phyloP scores from a whole-genome alignment of 2,888 invertebrate genomes.

The Eueremaeus valkanovi region DNA sequence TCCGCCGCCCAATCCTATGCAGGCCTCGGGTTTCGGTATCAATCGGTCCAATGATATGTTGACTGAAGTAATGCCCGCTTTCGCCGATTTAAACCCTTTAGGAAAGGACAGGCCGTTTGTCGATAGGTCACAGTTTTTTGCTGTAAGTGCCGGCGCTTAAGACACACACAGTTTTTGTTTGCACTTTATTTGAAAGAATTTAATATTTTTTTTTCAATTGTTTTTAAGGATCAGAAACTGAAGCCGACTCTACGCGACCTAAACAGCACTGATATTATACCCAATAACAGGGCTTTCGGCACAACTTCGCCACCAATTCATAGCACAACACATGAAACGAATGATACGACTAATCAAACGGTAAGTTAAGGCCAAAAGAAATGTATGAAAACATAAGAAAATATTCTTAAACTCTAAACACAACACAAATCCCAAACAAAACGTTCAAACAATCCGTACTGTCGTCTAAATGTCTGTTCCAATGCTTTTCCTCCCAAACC shows the following conservation, averaged over 20 bases:
- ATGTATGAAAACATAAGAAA: not conserved
- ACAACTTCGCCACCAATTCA: not conserved
- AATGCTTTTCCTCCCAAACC: not conserved
- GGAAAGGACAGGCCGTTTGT: conserved; percentile 87
- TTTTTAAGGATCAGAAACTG: conserved; percentile 12
- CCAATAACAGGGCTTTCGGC: not conserved
- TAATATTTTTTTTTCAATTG: not conserved
- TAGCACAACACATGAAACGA: not conserved
- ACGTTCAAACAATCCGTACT: not conserved
- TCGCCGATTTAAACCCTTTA: conserved; percentile 87
- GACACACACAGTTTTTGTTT: too few relatives aligned
- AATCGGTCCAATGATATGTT: conserved; percentile 11
- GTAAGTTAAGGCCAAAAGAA: not conserved
- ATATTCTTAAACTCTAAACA: too few relatives aligned
- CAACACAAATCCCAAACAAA: not conserved
- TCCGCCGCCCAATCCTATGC: not conserved
- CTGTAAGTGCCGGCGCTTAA: too few relatives aligned
- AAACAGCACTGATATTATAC: not conserved
- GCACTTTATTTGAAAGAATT: not conserved
- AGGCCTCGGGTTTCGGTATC: not conserved
- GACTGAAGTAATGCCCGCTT: conserved; percentile 60
- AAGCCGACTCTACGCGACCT: conserved; percentile 10
- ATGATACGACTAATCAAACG: not conserved
- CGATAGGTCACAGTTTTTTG: conserved; percentile 90
- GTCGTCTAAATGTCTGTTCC: too few relatives aligned